phyloP scores from a whole-genome alignment of 1,140 invertebrate genomes.

The Drosophila bifasciata region DNA sequence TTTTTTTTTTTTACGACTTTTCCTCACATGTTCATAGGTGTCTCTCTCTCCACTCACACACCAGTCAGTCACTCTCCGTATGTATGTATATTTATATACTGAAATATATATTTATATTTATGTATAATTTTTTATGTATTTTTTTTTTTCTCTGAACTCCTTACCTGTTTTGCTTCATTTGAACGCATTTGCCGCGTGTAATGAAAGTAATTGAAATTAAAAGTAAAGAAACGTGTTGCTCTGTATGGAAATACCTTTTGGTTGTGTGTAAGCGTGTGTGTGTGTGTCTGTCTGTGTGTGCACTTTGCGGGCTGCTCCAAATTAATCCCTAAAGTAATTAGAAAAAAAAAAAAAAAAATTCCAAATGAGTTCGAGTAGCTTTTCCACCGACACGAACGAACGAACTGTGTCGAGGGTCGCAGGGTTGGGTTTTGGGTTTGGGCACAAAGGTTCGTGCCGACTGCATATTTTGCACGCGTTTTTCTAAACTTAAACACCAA shows the following conservation, averaged over 20 bases:
- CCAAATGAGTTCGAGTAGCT: slow-evolving; percentile 73
- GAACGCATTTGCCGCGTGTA: slow-evolving; percentile 71
- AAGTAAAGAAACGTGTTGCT: slow-evolving; percentile 83
- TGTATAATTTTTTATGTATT: no score
- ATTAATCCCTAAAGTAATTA: slow-evolving; percentile 83
- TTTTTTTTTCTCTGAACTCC: slow-evolving; percentile 27
- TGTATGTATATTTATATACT: no score
- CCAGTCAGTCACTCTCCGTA: no score
- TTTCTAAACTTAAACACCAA: slow-evolving; percentile 52
- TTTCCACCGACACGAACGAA: slow-evolving; percentile 8
- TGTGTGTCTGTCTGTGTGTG: slow-evolving; percentile 41
- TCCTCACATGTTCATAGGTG: slow-evolving; percentile 20
- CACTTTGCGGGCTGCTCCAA: slow-evolving; percentile 72
- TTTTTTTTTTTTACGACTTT: slow-evolving; percentile 50
- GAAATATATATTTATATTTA: no score
- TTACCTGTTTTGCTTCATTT: slow-evolving; percentile 70
- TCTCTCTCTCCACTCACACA: no score
- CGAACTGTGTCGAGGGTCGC: background rate
- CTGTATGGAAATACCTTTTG: slow-evolving; percentile 42
- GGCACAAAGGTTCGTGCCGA: slow-evolving; percentile 70
- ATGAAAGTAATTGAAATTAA: slow-evolving; percentile 83
- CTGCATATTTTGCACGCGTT: slow-evolving; percentile 69
- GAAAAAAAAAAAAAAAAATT: slow-evolving; percentile 68
- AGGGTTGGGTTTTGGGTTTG: slow-evolving; percentile 7
- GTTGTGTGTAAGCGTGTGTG: no score